Conservation (phyloP, 2,113 vertebrate genomes). For the Sinocyclocheilus grahami region DNA sequence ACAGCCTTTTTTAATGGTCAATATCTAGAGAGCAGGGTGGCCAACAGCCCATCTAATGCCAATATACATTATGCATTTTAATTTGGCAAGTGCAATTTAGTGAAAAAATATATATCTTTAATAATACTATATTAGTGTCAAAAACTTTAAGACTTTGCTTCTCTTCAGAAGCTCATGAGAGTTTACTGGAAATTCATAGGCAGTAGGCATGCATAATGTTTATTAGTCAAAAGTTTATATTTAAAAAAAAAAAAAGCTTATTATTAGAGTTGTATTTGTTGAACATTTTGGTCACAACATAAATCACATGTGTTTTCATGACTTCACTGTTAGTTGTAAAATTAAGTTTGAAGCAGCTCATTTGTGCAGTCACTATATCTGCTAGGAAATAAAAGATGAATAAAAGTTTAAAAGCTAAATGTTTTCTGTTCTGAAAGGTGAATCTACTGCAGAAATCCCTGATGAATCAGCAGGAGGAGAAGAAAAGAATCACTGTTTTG, state of each 20-base stretch:
- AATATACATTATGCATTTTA: neutral
- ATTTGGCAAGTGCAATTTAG: neutral
- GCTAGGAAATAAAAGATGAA: neutral
- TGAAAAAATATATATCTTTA: neutral
- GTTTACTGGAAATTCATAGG: neutral
- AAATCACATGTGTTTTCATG: neutral
- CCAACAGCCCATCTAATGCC: neutral
- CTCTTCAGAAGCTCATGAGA: too few relatives aligned
- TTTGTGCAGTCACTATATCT: neutral
- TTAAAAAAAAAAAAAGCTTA: too few relatives aligned
- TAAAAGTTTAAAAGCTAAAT: neutral
- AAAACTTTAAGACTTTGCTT: too few relatives aligned
- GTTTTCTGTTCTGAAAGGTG: constrained; percentile 73
- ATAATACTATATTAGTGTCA: too few relatives aligned
- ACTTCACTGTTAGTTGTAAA: neutral
- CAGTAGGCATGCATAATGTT: neutral
- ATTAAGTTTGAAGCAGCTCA: neutral
- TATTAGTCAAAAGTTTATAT: neutral
- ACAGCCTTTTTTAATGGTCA: neutral
- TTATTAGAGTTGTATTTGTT: too few relatives aligned
- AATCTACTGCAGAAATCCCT: constrained; percentile 65
- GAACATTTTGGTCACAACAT: neutral
- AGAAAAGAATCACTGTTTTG: too few relatives aligned
- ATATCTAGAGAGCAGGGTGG: neutral
- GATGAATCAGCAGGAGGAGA: too few relatives aligned